Evolutionary conservation across 2,113 vertebrate genomes (phyloP).

Genomic region (Bothrops jararaca): DNA sequence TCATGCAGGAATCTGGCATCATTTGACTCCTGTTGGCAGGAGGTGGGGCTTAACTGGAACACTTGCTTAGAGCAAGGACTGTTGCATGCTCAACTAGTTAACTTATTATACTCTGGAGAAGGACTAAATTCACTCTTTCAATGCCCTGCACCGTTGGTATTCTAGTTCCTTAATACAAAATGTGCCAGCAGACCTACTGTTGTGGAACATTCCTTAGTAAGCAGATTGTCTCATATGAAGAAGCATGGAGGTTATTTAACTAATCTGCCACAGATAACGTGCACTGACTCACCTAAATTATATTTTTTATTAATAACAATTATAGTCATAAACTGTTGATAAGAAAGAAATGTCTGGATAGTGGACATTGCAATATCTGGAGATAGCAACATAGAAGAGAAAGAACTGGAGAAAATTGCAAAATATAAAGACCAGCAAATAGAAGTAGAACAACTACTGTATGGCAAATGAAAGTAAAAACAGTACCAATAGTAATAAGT

Average conservation of each 20-base stretch:
- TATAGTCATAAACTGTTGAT: background rate
- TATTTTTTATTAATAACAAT: background rate
- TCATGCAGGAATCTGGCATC: background rate
- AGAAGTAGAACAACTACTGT: background rate
- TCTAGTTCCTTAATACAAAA: background rate
- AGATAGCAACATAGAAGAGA: background rate
- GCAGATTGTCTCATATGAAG: background rate
- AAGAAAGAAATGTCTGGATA: background rate
- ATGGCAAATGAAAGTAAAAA: background rate
- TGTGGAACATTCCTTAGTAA: background rate
- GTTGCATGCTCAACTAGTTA: background rate
- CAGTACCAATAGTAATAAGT: background rate
- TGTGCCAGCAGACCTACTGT: background rate
- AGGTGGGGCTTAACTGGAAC: background rate
- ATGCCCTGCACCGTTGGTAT: background rate
- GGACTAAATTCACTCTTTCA: background rate
- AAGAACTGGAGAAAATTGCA: background rate
- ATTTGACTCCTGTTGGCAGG: background rate
- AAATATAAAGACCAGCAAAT: background rate
- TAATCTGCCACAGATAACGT: background rate
- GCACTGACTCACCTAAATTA: background rate
- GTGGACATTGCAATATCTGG: background rate
- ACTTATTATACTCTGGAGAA: background rate
- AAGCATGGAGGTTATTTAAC: background rate
- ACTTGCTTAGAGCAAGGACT: background rate